Evolutionary conservation across 2,113 vertebrate species (phyloP).

Genomic region (Centrocercus urophasianus): DNA sequence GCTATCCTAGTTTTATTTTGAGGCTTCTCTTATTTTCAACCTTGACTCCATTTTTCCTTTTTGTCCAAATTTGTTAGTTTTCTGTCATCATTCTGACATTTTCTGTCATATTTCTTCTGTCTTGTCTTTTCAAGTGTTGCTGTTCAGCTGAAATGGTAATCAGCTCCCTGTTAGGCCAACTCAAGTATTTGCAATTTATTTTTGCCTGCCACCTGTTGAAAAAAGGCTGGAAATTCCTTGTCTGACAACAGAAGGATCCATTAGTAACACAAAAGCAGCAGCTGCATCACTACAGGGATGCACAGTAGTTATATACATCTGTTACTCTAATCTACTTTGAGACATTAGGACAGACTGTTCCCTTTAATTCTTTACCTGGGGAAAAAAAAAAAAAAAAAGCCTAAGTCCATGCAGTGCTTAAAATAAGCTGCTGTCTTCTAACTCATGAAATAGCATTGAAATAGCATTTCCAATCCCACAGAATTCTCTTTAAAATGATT

Average conservation of each 20-base stretch:
- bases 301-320: conserved; percentile 2
- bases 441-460: background rate
- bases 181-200: conserved; percentile 22
- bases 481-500: background rate
- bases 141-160: background rate
- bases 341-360: background rate
- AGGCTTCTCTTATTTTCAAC: background rate
- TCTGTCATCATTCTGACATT: background rate
- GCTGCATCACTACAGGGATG: background rate
- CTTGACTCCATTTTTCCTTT: background rate
- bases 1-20: background rate
- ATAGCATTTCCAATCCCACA: background rate
- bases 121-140: background rate
- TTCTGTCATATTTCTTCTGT: background rate
- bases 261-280: conserved; percentile 37
- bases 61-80: background rate
- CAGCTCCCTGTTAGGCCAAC: background rate
- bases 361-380: background rate
- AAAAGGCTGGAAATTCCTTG: conserved; percentile 13
- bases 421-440: background rate
- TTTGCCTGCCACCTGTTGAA: conserved; percentile 57
- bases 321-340: background rate
- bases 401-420: background rate
- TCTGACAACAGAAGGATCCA: background rate
- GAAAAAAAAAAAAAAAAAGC: background rate